phyloP scores from a whole-genome alignment of 2,797 vertebrate genomes.

The Poeciliopsis infans region DNA sequence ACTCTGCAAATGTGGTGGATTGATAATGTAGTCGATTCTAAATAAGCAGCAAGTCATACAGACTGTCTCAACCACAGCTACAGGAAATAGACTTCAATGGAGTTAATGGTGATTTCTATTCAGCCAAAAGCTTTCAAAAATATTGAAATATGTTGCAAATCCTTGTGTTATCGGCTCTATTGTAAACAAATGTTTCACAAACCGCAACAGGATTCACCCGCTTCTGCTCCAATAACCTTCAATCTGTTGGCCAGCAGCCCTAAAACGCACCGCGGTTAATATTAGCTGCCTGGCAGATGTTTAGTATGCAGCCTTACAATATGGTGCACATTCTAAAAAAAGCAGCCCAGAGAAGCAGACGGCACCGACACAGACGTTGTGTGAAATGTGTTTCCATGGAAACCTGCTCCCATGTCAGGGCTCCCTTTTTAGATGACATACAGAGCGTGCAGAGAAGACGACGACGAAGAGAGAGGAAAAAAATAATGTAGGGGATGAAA shows the following conservation, averaged over 20 bases:
- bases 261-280: background rate
- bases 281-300: slow-evolving; percentile 35
- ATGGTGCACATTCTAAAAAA: slow-evolving; percentile 54
- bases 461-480: background rate
- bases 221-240: slow-evolving; percentile 53
- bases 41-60: background rate
- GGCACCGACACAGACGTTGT: slow-evolving; percentile 43
- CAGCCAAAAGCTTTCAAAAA: background rate
- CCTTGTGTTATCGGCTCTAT: background rate
- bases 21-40: too few species aligned
- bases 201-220: slow-evolving; percentile 32
- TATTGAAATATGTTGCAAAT: background rate
- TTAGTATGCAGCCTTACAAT: slow-evolving; percentile 65
- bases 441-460: slow-evolving; percentile 10
- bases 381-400: slow-evolving; percentile 74
- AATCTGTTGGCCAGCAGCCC: slow-evolving; percentile 8
- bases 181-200: slow-evolving; percentile 10
- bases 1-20: background rate
- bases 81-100: background rate
- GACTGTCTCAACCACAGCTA: background rate
- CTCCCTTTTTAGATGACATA: slow-evolving; percentile 56
- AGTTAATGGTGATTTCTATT: background rate
- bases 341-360: slow-evolving; percentile 61
- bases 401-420: slow-evolving; percentile 60
- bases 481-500: slow-evolving; percentile 14